phyloP scores from a whole-genome alignment of 2,888 invertebrate genomes.

The Monochamus alternatus region DNA sequence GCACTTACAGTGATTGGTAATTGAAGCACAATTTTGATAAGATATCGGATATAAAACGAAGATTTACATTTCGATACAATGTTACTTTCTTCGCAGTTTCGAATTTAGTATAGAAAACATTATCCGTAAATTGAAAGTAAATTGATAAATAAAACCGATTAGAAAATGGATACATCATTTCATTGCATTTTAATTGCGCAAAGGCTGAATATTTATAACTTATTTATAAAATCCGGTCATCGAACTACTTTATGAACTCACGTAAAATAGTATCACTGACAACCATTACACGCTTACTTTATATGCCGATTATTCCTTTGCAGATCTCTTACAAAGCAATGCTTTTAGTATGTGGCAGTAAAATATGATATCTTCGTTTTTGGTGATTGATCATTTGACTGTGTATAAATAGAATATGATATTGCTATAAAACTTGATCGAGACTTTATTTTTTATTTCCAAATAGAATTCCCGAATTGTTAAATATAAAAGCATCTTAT shows the following conservation, averaged over 20 bases:
- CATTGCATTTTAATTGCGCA: background rate
- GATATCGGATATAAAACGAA: too few species aligned
- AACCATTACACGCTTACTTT: background rate
- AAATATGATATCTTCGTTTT: background rate
- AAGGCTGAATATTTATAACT: background rate
- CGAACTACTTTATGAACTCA: background rate
- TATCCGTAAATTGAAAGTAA: background rate
- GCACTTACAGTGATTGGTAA: too few species aligned
- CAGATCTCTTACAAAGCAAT: background rate
- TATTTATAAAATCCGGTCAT: background rate
- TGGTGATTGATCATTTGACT: background rate
- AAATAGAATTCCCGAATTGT: background rate
- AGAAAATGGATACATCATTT: background rate
- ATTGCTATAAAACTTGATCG: too few species aligned
- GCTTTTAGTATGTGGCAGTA: constrained; percentile 8
- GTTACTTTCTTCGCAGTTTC: background rate
- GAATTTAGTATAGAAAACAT: background rate
- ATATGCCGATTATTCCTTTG: background rate
- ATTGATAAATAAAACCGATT: background rate
- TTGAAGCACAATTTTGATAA: too few species aligned
- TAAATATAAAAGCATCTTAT: background rate
- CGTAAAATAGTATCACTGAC: constrained; percentile 1
- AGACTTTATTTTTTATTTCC: background rate
- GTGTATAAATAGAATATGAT: too few species aligned
- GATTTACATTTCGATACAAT: background rate